These are phyloP conservation scores for Mimachlamys varia DNA, from an alignment of 2,888 invertebrate genomes.

Conservation along the genomic window DNA sequence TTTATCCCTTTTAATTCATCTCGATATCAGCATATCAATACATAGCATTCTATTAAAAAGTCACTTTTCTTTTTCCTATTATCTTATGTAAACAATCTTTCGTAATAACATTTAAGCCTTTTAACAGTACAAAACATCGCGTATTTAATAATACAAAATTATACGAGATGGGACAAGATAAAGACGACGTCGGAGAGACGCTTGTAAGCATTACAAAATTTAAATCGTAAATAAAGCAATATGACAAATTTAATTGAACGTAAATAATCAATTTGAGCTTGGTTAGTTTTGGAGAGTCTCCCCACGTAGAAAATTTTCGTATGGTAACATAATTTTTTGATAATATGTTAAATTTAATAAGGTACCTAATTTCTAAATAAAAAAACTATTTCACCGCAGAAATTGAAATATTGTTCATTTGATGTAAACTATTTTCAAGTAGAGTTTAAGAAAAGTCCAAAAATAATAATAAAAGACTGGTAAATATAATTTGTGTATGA, in stretches of 20 bases:
- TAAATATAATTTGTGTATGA: too few species aligned
- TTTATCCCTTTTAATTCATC: not conserved
- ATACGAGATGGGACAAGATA: not conserved
- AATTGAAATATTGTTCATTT: too few species aligned
- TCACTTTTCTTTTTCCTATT: constrained; percentile 14
- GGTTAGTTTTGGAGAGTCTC: not conserved
- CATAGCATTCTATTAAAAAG: not conserved
- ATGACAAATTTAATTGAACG: not conserved
- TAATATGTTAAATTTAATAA: too few species aligned
- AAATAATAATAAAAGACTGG: too few species aligned
- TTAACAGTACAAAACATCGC: not conserved
- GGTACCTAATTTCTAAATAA: too few species aligned
- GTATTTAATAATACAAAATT: not conserved
- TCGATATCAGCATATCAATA: not conserved
- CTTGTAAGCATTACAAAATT: not conserved
- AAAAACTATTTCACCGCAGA: too few species aligned
- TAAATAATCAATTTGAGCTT: not conserved
- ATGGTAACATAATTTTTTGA: too few species aligned
- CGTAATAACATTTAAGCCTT: not conserved
- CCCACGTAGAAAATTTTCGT: too few species aligned
- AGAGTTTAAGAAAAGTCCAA: too few species aligned
- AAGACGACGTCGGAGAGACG: not conserved
- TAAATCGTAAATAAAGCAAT: not conserved
- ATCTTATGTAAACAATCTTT: not conserved
- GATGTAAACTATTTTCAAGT: too few species aligned